Percentiles rank a stretch among this genome's conserved stretches.
These are phyloP conservation scores for Addax nasomaculatus DNA, from an alignment of 2,113 vertebrate species.

Conservation along the genomic window DNA sequence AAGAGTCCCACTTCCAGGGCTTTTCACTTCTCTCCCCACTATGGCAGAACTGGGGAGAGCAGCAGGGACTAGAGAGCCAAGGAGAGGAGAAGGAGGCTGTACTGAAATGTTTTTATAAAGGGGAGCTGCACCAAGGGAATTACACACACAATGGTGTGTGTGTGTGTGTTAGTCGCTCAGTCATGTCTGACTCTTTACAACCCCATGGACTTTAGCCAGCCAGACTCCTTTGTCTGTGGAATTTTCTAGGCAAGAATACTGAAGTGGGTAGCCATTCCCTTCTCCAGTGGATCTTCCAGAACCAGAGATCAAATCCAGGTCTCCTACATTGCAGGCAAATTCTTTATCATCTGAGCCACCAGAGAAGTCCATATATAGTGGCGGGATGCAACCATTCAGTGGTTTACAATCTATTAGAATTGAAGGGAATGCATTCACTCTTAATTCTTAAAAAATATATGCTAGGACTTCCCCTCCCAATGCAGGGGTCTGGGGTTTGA, in stretches of 20 bases:
- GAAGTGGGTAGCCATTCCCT: background rate
- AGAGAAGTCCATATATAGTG: background rate
- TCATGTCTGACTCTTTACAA: background rate
- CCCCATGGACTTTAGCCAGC: background rate
- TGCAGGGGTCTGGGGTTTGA: background rate
- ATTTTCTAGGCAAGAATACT: background rate
- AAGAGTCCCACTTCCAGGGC: accelerated
- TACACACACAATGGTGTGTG: background rate
- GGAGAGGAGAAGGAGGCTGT: background rate
- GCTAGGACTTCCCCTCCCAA: background rate
- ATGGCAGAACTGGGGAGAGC: background rate
- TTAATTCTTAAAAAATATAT: background rate
- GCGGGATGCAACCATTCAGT: background rate
- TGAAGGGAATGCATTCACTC: background rate
- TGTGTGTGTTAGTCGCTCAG: no score
- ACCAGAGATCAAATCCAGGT: background rate
- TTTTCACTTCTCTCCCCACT: background rate
- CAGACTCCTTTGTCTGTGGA: background rate
- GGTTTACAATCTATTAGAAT: background rate
- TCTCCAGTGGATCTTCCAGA: background rate
- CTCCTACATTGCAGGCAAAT: background rate
- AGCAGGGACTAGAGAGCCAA: accelerated
- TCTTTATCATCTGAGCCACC: background rate
- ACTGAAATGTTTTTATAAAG: background rate
- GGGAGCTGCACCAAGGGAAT: background rate